phyloP scores from a whole-genome alignment of 2,113 vertebrate species.

The Ptychochromis oligacanthus region DNA sequence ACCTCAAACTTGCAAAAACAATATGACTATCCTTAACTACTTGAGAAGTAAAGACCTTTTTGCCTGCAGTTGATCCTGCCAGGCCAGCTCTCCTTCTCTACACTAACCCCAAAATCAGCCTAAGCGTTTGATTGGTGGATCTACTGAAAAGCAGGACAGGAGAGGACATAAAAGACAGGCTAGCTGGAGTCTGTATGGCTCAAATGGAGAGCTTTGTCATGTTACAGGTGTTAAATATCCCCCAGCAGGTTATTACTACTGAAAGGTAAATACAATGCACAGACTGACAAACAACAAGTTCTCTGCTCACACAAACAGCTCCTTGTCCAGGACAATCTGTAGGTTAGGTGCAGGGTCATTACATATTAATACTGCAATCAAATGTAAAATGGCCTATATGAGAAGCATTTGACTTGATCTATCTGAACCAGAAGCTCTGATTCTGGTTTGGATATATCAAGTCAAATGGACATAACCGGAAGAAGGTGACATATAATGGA shows the following conservation, averaged over 20 bases:
- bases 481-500: not conserved
- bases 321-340: not conserved
- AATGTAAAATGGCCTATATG: not conserved
- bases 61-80: not conserved
- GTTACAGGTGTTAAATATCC: not conserved
- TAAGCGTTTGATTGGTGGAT: not conserved
- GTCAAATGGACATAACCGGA: not conserved
- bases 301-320: not conserved
- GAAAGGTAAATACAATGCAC: not conserved
- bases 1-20: not conserved
- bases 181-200: not conserved
- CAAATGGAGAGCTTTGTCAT: not conserved
- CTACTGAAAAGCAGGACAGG: not conserved
- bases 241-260: not conserved
- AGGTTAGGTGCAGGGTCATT: not conserved
- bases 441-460: not conserved
- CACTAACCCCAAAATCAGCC: not conserved
- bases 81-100: not conserved
- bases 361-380: not conserved
- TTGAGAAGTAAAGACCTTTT: no score
- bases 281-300: not conserved
- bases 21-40: no score
- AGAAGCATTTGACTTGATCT: not conserved
- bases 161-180: not conserved
- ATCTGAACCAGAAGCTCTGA: not conserved